Base-by-base conservation (phyloP, 1,140 invertebrate genomes). In the Cotesia typhae region DNA sequence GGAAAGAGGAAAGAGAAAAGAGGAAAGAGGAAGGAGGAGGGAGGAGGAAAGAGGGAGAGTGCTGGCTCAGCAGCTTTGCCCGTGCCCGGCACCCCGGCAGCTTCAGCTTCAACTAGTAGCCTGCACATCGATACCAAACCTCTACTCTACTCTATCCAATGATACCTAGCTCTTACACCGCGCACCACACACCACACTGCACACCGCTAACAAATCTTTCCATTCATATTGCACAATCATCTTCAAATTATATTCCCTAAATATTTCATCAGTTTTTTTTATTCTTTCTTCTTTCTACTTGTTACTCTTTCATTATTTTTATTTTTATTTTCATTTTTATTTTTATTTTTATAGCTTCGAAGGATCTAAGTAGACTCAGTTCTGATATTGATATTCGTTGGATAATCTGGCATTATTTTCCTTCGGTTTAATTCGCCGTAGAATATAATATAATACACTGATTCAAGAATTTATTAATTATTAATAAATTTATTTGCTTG, bases 91-190 rank as follows among this genome's bases (percentile, higher is more conserved):
- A 28, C 36, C 47, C 61, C 51, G 17, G 1, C 59, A 57, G 28
- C 55, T 38, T 61, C 59, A 57, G 28, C 55, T 38, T 61, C 71
- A 72, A 66, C 71, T 72, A 63, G 60, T 63, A 69, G 70, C 74
- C 84, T 84, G 83, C 84, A 82, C 85, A 86, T 87, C 84, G 85
- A 87, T 87, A 87, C 82, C 83, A 84, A 82, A 80, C 79, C 82
- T 78, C 81, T 63, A 70, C 59, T 47, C 52, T 37, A 63, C 82
- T 78, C 81, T 63, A 70, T 66, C 57, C 52, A 63, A 63, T 63
- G 60, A 63, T 63, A 63, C 60, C 60, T 63, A 28, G 28, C 28
- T 28, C 28, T 28, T 28, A 28, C 28, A 28, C 28, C 41, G 41
- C 41, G 10, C 41, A 47, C 41, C 6, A 6, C 41, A 47, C 60